Base-by-base conservation (phyloP, 2,888 invertebrate species). In the Poecilus cupreus region DNA sequence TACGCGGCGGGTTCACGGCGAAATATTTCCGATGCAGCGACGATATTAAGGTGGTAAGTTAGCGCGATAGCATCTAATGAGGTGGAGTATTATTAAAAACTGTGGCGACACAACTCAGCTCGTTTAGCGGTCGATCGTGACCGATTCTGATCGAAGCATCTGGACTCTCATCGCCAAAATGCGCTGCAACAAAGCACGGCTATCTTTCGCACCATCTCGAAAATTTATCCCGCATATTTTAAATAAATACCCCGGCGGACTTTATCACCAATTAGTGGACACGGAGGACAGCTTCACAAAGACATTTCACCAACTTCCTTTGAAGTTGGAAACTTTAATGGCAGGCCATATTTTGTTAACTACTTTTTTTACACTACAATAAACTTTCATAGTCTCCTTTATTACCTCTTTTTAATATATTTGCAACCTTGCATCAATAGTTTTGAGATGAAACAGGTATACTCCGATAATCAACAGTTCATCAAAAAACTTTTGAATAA, bases 251-350 rank as follows among this genome's bases (percentile, higher is more conserved):
- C 22, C 64, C 37, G n/a, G 13, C 11, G 64, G 64, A 68, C 64
- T 68, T 68, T 68, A 68, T 68, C 64, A 32, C 64, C 64, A 68
- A 68, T 68, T 68, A 68, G 64, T 39, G 37, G 64, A 68, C 64
- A 68, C 51, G 16, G 51, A 51, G 51, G 51, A 51, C 51, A 51
- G 51, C 4, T 51, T 51, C 51, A 51, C 51, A 51, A 51, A 43
- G 43, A 43, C 43, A 13, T 43, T 43, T 11, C 11, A 43, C 10
- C 3, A 43, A 51, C 51, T 51, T 51, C 51, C 51, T 51, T 51
- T 51, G 51, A 51, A 51, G 51, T 51, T 51, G 51, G 51, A 51
- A 51, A 11, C 13, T 51, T 51, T 51, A 51, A 51, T 51, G 51
- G 51, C 51, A 18, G 43, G 51, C 51, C 16, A 51, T 51, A 51